Conservation (phyloP, 2,113 vertebrate species). For the Saguinus imperator region DNA sequence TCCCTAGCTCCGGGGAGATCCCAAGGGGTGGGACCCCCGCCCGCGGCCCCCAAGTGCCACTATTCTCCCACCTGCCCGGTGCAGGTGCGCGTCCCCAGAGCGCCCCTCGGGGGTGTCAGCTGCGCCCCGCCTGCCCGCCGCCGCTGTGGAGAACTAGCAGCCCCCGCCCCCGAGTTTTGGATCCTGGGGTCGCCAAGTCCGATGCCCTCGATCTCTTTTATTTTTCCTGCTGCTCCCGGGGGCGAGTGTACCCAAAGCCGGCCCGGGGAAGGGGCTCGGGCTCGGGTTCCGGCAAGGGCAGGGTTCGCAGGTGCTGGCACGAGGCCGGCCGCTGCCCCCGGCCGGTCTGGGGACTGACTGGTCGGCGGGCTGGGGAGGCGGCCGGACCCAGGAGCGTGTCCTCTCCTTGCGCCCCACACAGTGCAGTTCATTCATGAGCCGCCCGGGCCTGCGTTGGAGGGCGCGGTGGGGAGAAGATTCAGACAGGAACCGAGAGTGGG, state of each 20-base stretch:
- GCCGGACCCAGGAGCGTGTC: conserved; percentile 55
- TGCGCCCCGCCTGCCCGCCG: conserved; percentile 6
- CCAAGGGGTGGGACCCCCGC: conserved; percentile 36
- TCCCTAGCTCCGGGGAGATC: not conserved
- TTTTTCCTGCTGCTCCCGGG: conserved; percentile 9
- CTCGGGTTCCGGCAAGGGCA: not conserved
- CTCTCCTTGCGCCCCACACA: conserved; percentile 68
- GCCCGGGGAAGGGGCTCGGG: not conserved
- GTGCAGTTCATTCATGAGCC: conserved; percentile 75
- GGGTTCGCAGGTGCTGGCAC: conserved; percentile 4
- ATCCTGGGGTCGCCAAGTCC: conserved; percentile 52
- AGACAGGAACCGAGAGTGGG: not conserved
- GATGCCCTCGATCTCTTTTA: conserved; percentile 17
- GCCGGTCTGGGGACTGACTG: not conserved
- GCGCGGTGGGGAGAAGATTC: conserved; percentile 47
- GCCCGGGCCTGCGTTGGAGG: conserved; percentile 69
- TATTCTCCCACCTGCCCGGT: conserved; percentile 36
- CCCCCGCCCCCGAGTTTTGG: conserved; percentile 67
- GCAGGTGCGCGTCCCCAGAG: conserved; percentile 53
- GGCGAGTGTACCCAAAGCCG: not conserved
- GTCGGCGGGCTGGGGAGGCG: conserved; percentile 8
- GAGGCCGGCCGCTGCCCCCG: conserved; percentile 13
- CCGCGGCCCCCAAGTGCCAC: not conserved
- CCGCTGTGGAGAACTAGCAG: conserved; percentile 44
- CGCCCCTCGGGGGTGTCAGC: conserved; percentile 29